These are phyloP conservation scores for Hemibagrus guttatus DNA, from an alignment of 2,797 vertebrate genomes.

Conservation along the genomic window DNA sequence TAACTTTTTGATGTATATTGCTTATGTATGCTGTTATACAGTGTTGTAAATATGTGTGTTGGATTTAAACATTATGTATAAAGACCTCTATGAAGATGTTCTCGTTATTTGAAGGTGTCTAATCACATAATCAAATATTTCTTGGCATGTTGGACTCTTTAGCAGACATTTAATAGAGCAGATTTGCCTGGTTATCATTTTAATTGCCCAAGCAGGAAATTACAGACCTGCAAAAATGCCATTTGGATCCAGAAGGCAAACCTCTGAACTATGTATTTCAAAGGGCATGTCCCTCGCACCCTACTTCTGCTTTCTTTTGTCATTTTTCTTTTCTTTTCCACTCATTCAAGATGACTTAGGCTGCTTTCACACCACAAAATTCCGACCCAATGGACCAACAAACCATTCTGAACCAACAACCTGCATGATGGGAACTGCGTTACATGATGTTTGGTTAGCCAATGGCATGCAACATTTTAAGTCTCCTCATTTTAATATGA, in stretches of 20 bases:
- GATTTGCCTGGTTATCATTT: background rate
- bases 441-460: too few species aligned
- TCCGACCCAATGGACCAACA: too few species aligned
- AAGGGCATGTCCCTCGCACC: slow-evolving; percentile 18
- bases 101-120: background rate
- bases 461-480: too few species aligned
- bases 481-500: too few species aligned
- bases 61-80: background rate
- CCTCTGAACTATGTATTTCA: slow-evolving; percentile 33
- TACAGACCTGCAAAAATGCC: slow-evolving; percentile 60
- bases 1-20: background rate
- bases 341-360: slow-evolving; percentile 1
- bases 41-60: background rate
- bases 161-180: background rate
- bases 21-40: too few species aligned
- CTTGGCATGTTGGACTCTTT: background rate
- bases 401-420: too few species aligned
- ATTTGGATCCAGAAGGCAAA: slow-evolving; percentile 53
- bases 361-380: too few species aligned
- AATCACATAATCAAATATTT: background rate
- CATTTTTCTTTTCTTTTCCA: background rate
- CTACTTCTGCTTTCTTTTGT: background rate
- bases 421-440: too few species aligned
- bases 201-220: slow-evolving; percentile 61
- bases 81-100: background rate